A percentile compares a stretch with the other conserved stretches of the same genome.
Evolutionary conservation across 2,797 vertebrate species (phyloP).

Genomic region (Mico argentatus): DNA sequence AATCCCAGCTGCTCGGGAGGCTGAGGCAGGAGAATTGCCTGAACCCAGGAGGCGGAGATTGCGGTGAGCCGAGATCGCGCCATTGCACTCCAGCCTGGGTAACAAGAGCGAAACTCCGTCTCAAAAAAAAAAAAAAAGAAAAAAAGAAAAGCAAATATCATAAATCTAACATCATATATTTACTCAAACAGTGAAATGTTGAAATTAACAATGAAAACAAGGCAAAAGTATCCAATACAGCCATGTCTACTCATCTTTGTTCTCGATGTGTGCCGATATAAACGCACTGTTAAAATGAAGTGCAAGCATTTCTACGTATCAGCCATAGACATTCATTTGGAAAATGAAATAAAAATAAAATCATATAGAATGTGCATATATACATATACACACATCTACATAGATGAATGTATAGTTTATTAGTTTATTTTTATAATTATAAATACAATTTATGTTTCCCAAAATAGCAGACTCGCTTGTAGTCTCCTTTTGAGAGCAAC

Average conservation of each 20-base stretch:
- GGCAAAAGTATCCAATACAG: not conserved
- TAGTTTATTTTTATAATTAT: not conserved
- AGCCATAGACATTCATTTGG: not conserved
- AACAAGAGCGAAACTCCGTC: too few species aligned
- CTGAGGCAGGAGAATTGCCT: too few species aligned
- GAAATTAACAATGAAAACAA: not conserved
- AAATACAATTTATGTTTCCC: not conserved
- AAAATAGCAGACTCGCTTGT: not conserved
- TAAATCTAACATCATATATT: not conserved
- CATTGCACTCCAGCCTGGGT: too few species aligned
- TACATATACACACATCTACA: not conserved
- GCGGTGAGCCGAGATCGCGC: fast-evolving
- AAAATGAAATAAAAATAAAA: not conserved
- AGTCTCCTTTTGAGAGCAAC: not conserved
- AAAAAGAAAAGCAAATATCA: not conserved
- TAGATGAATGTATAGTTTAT: too few species aligned
- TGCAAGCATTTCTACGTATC: not conserved
- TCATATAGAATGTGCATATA: not conserved
- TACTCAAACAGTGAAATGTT: not conserved
- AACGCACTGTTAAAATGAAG: not conserved
- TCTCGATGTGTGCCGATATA: not conserved
- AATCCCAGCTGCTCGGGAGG: too few species aligned
- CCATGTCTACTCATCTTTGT: not conserved
- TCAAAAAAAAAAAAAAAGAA: not conserved
- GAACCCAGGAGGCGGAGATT: too few species aligned